phyloP scores from a whole-genome alignment of 2,113 vertebrate species.

The Papio anubis region DNA sequence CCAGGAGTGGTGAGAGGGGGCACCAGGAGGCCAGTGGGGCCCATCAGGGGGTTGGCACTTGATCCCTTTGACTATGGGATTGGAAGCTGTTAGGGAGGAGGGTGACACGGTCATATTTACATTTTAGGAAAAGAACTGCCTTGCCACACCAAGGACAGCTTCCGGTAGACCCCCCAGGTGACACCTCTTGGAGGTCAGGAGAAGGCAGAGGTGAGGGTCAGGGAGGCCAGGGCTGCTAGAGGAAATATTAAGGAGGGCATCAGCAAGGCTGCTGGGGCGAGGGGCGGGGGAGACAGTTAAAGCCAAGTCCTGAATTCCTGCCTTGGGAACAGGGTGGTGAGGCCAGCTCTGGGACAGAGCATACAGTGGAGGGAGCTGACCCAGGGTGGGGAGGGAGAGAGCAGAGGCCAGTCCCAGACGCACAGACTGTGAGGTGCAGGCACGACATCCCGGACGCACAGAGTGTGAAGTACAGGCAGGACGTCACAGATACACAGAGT shows the following conservation, averaged over 20 bases:
- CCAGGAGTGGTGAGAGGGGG: neutral
- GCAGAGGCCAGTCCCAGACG: neutral
- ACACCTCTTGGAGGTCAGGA: neutral
- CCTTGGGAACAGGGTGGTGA: neutral
- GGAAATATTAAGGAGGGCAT: neutral
- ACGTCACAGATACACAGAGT: neutral
- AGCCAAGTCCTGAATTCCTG: neutral
- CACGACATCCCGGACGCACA: too few relatives aligned
- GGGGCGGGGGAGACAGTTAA: rapidly evolving
- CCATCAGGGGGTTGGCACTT: neutral
- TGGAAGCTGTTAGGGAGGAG: neutral
- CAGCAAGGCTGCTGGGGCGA: neutral
- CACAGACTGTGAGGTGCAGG: neutral
- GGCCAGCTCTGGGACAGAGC: neutral
- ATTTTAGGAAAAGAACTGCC: neutral
- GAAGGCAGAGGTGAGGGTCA: neutral
- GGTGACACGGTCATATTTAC: neutral
- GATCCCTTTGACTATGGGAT: neutral
- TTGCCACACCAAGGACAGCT: neutral
- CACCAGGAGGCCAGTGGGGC: neutral
- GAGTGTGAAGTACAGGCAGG: too few relatives aligned
- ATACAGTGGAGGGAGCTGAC: neutral
- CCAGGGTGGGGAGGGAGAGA: neutral
- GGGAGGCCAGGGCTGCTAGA: neutral
- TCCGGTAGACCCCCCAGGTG: neutral